These are phyloP conservation scores for Tangara arthus DNA, from an alignment of 2,797 vertebrate species.

Conservation along the genomic window DNA sequence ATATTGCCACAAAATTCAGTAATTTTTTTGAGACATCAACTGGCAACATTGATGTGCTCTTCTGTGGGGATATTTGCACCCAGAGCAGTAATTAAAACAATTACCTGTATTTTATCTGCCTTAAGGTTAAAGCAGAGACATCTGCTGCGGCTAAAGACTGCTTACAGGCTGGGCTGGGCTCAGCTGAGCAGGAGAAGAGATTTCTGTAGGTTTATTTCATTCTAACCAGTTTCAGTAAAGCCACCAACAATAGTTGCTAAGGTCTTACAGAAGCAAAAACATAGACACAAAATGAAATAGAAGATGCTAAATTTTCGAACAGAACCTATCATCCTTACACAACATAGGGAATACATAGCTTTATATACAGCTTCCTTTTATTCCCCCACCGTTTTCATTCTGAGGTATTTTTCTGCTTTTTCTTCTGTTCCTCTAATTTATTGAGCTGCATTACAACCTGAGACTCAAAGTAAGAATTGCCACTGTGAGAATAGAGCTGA, in stretches of 20 bases:
- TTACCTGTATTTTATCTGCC: background rate
- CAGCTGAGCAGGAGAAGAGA: background rate
- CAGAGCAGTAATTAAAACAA: background rate
- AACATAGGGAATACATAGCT: background rate
- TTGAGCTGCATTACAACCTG: background rate
- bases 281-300: background rate
- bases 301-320: background rate
- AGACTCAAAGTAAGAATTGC: conserved; percentile 34
- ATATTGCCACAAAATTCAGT: background rate
- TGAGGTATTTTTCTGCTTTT: background rate
- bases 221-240: background rate
- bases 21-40: background rate
- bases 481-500: conserved; percentile 48
- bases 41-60: accelerated
- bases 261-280: background rate
- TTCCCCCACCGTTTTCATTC: background rate
- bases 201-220: background rate
- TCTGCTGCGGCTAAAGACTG: background rate
- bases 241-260: background rate
- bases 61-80: background rate
- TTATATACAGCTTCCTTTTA: background rate
- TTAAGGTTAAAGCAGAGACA: background rate
- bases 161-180: background rate
- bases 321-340: background rate
- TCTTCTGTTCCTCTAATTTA: background rate